Percentiles rank a stretch among this genome's conserved stretches.
These are phyloP conservation scores for Campoletis sonorensis DNA, from an alignment of 1,140 invertebrate genomes.

Conservation along the genomic window DNA sequence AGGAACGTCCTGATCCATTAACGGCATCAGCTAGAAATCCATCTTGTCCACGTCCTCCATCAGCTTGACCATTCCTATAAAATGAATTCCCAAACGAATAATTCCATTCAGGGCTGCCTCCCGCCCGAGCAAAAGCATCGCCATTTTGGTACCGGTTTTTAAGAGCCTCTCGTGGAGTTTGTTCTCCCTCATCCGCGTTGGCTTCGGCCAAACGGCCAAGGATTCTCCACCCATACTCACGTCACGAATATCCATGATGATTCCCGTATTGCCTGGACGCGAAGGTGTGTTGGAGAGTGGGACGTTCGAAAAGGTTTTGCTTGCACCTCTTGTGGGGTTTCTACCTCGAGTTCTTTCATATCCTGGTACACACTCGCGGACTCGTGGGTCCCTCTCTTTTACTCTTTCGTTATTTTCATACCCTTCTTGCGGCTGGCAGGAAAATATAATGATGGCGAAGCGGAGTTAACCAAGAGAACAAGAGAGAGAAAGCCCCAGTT, in stretches of 20 bases:
- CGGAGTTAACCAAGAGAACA: conserved; percentile 36
- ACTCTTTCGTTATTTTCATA: conserved; percentile 30
- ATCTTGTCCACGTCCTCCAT: too few relatives aligned
- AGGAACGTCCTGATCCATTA: too few relatives aligned
- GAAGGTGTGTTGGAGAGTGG: not conserved
- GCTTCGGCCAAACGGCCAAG: conserved; percentile 3
- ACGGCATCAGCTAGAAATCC: too few relatives aligned
- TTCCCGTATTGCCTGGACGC: not conserved
- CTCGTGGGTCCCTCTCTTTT: not conserved
- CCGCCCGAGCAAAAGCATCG: not conserved
- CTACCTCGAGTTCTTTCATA: not conserved
- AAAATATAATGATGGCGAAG: conserved; percentile 73
- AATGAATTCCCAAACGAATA: too few relatives aligned
- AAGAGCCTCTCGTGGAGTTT: not conserved
- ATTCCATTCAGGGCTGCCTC: too few relatives aligned
- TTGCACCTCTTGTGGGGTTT: conserved; percentile 3
- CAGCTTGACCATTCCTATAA: too few relatives aligned
- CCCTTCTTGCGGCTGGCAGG: conserved; percentile 62
- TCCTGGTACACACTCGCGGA: conserved; percentile 8
- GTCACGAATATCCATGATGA: not conserved
- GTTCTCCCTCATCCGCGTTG: not conserved
- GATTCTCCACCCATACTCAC: not conserved
- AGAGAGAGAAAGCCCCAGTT: conserved; percentile 49
- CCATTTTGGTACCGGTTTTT: conserved; percentile 42
- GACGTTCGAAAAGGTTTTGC: not conserved